Base-by-base conservation (phyloP, 2,888 invertebrate genomes). In the Agrilus mali region DNA sequence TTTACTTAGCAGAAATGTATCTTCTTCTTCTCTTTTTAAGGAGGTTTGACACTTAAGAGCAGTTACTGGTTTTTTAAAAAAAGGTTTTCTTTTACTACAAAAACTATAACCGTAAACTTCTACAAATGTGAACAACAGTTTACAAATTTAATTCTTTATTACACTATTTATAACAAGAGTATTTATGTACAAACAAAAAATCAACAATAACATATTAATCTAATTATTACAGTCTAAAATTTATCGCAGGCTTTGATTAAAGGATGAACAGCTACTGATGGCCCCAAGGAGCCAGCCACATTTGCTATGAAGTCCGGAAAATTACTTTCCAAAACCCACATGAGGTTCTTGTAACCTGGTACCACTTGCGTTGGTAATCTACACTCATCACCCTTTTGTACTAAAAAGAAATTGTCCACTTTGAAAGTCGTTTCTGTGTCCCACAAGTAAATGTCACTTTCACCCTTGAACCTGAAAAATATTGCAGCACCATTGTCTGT, bases 311-410 rank as follows among this genome's bases (percentile, higher is more conserved):
- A 80, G 60, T 80, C 78, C 41, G 74, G 75, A 68, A 80, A 78
- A 59, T 80, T 80, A 53, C 77, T 77, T 56, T 79, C 80, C 50
- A 80, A 61, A 10, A 73, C 71, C 76, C 80, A 77, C 73, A 79
- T 75, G 38, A 73, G 67, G 22, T 69, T 69, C 58, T 72, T 75
- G 53, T 69, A 72, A 7, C 77, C 78, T 0, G 77, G 72, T 22
- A 75, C 65, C 2, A 72, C 78, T 53, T 77, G 76, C 0, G 80
- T 80, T 31, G 78, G 69, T 37, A 79, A 61, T 32, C 74, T 69
- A 53, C 75, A 76, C 27, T 74, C 73, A 41, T 68, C 70, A n/a
- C 75, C 75, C 27, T 67, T 69, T 52, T 78, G 74, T 6, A 77
- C 76, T 48, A 75, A 65, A 35, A 73, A 56, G 55, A 77, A 70